phyloP scores from a whole-genome alignment of 2,888 invertebrate species.

The Hirtodrosophila trivittata region DNA sequence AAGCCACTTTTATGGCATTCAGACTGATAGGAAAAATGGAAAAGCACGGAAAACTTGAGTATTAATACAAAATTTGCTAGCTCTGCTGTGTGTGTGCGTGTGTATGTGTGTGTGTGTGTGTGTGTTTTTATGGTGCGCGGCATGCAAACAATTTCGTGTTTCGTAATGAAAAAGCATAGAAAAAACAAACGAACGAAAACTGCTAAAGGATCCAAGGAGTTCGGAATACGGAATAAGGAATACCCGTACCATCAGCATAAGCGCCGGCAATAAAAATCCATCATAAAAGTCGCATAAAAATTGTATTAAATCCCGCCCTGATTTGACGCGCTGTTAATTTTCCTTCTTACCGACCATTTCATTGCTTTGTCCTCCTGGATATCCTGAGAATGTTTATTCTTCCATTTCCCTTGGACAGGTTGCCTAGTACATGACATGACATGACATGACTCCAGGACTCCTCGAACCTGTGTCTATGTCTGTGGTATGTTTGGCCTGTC shows the following conservation, averaged over 20 bases:
- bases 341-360: conserved; percentile 27
- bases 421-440: conserved; percentile 17
- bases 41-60: conserved; percentile 17
- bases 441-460: no score
- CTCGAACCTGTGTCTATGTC: conserved; percentile 24
- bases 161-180: conserved; percentile 17
- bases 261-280: conserved; percentile 67
- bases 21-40: not conserved
- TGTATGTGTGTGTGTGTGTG: not conserved
- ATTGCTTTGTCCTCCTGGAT: conserved; percentile 28
- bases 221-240: not conserved
- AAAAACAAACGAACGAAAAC: not conserved
- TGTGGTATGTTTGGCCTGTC: conserved; percentile 32
- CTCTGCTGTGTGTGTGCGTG: conserved; percentile 7
- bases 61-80: conserved; percentile 71
- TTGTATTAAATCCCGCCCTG: conserved; percentile 58
- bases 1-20: conserved; percentile 36
- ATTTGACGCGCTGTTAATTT: conserved; percentile 75
- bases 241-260: conserved; percentile 50
- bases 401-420: conserved; percentile 35
- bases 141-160: conserved; percentile 71
- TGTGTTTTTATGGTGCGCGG: conserved; percentile 62
- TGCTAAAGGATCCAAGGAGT: conserved; percentile 5
- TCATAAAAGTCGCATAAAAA: conserved; percentile 73
- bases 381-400: conserved; percentile 25